A percentile compares a stretch with the other conserved stretches of the same genome.
These are phyloP conservation scores for Perdix hodgsoniae DNA, from an alignment of 2,797 vertebrate genomes.

Conservation along the genomic window DNA sequence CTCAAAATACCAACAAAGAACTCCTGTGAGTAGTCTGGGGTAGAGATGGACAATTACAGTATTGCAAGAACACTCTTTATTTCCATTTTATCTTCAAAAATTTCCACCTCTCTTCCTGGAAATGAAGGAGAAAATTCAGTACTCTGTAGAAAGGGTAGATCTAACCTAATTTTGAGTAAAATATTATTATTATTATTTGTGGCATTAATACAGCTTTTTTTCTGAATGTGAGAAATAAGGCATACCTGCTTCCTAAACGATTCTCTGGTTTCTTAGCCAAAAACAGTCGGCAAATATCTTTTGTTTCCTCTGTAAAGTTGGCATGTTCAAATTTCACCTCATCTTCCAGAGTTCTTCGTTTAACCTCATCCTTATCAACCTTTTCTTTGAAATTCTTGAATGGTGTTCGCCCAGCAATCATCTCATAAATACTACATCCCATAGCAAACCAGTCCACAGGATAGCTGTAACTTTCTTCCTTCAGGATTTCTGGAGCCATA, in stretches of 20 bases:
- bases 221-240: neutral
- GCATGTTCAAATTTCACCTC: conserved; percentile 89
- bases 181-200: neutral
- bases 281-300: conserved; percentile 89
- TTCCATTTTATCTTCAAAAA: neutral
- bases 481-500: conserved; percentile 94
- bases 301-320: conserved; percentile 87
- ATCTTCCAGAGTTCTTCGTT: conserved; percentile 89
- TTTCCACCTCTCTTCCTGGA: neutral
- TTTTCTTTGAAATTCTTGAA: conserved; percentile 94
- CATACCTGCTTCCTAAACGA: conserved; percentile 91
- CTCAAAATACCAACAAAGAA: neutral
- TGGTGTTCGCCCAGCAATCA: conserved; percentile 92
- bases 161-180: neutral
- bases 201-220: neutral
- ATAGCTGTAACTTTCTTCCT: conserved; percentile 87
- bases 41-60: neutral
- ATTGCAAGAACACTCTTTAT: neutral
- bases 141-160: neutral
- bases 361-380: conserved; percentile 91
- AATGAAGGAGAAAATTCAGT: neutral
- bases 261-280: conserved; percentile 90
- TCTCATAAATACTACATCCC: conserved; percentile 95
- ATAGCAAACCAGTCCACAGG: conserved; percentile 96
- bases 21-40: neutral